Evolutionary conservation across 2,888 invertebrate genomes (phyloP).

Genomic region (Troides aeacus): DNA sequence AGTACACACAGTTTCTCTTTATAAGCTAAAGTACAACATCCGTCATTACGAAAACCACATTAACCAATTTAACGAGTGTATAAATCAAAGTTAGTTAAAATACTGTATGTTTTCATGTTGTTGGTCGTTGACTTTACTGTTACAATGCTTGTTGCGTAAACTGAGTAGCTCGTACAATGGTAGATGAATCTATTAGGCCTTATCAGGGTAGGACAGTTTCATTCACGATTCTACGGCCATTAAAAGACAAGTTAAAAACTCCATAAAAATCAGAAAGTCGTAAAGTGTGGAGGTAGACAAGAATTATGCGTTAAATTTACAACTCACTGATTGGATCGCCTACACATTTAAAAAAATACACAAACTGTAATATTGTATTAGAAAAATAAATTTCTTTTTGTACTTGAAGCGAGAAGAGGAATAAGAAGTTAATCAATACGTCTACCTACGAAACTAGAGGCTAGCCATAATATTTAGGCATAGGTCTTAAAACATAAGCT

Average conservation of each 20-base stretch:
- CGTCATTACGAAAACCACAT: slow-evolving; percentile 1
- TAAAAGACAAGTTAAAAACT: slow-evolving; percentile 12
- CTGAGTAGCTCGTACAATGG: slow-evolving; percentile 11
- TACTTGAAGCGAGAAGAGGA: too few species aligned
- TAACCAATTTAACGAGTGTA: slow-evolving; percentile 7
- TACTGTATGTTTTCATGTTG: background rate
- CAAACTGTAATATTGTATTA: too few species aligned
- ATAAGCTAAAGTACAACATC: background rate
- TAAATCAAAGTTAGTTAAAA: slow-evolving; percentile 17
- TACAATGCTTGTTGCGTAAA: slow-evolving; percentile 18
- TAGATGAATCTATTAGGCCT: slow-evolving; percentile 19
- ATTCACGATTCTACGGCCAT: slow-evolving; percentile 12
- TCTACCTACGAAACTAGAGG: too few species aligned
- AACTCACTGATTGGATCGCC: background rate
- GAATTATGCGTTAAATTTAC: background rate
- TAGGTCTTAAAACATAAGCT: too few species aligned
- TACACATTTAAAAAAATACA: too few species aligned
- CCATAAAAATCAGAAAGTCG: slow-evolving; percentile 12
- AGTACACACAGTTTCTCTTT: background rate
- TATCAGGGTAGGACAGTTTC: slow-evolving; percentile 11
- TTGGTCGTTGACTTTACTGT: slow-evolving; percentile 7
- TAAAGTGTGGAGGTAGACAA: background rate
- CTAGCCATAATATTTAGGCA: too few species aligned
- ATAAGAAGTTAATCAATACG: too few species aligned
- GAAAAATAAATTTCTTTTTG: too few species aligned